A percentile compares a stretch with the other conserved stretches of the same genome.
Conservation (phyloP, 2,113 vertebrate species). For the Poeciliopsis prolifica region DNA sequence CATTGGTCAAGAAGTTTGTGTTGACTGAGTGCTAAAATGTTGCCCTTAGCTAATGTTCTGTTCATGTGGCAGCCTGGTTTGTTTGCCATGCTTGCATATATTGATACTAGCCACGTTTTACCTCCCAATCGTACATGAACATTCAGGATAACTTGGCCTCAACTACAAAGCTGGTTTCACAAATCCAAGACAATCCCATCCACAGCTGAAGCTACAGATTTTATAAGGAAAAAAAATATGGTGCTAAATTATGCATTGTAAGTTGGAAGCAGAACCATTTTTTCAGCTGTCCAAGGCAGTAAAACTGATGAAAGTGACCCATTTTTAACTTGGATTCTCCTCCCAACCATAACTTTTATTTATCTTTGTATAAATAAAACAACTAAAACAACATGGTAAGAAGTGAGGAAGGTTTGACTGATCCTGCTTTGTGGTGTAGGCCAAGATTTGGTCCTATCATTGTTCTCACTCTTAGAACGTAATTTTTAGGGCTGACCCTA, state of each 20-base stretch:
- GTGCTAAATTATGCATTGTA: neutral
- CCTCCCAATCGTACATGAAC: neutral
- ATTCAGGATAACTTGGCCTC: neutral
- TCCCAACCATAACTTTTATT: too few relatives aligned
- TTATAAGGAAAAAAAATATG: neutral
- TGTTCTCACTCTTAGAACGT: neutral
- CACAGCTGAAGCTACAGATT: neutral
- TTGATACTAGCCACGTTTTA: neutral
- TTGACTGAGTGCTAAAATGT: neutral
- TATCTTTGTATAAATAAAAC: too few relatives aligned
- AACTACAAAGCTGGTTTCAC: neutral
- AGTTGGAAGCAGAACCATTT: neutral
- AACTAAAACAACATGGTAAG: neutral
- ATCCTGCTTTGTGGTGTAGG: neutral
- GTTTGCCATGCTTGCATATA: neutral
- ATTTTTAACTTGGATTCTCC: neutral
- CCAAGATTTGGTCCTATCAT: neutral
- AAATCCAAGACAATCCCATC: neutral
- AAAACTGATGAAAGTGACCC: neutral
- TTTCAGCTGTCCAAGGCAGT: neutral
- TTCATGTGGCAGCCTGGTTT: neutral
- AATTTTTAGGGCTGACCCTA: neutral
- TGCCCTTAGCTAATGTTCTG: neutral
- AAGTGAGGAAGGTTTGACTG: neutral
- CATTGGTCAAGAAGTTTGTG: conserved; percentile 32